phyloP scores from a whole-genome alignment of 2,888 invertebrate genomes.

The Melipona beecheii region DNA sequence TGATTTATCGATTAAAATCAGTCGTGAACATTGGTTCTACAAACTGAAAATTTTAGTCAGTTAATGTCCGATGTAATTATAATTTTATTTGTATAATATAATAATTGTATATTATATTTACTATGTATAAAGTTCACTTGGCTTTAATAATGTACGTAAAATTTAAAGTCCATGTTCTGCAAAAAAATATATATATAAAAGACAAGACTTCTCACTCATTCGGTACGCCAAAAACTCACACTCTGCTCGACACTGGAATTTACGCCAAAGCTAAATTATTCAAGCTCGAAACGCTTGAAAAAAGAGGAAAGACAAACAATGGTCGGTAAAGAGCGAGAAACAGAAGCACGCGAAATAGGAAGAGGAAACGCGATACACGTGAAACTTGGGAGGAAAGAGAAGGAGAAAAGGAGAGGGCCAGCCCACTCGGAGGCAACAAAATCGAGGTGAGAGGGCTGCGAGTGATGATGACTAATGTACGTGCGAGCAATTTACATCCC shows the following conservation, averaged over 20 bases:
- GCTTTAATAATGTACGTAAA: too few relatives aligned
- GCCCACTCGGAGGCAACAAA: slow-evolving; percentile 61
- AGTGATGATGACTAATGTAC: slow-evolving; percentile 81
- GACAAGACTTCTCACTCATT: too few relatives aligned
- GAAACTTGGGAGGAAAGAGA: background rate
- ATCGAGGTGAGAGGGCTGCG: slow-evolving; percentile 68
- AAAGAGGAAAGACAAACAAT: background rate
- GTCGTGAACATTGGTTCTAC: too few relatives aligned
- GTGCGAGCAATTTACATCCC: slow-evolving; percentile 79
- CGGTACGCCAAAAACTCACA: background rate
- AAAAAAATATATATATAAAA: too few relatives aligned
- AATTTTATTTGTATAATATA: too few relatives aligned
- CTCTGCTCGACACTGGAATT: background rate
- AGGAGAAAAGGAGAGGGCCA: background rate
- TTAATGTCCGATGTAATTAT: too few relatives aligned
- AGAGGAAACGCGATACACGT: background rate
- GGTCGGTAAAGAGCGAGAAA: background rate
- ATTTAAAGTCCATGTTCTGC: background rate
- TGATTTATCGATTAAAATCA: too few relatives aligned
- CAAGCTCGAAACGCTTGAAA: background rate
- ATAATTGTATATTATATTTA: too few relatives aligned
- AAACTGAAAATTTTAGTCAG: too few relatives aligned
- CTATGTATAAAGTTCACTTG: too few relatives aligned
- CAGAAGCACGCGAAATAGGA: background rate
- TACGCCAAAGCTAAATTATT: background rate